Evolutionary conservation across 2,888 invertebrate species (phyloP), one percentile per base, ranked within the genome.

Genomic region (Caenorhabditis sp.): DNA sequence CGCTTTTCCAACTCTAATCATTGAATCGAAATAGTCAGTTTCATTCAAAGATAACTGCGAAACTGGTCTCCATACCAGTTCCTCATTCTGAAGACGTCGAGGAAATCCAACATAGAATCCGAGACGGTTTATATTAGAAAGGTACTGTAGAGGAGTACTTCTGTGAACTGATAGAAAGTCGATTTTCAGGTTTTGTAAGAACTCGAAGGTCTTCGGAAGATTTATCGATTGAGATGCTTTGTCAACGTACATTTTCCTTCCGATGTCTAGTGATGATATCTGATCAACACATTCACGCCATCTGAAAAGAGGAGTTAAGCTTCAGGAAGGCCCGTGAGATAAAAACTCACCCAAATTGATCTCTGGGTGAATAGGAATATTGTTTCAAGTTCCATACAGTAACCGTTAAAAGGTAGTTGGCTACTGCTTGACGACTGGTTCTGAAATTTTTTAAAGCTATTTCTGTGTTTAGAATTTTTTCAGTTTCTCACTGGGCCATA

Each of bases 241-340:
- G 22, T 73, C 74, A 7, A 87, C 82, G 28, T 85, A 86, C 76
- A 86, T 75, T 54, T 85, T 86, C 16, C 73, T 75, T 8, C 76
- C 81, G 14, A 84, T 77, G 22, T 82, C 75, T 4, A 87, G 59
- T 1, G 14, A n/a, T 16, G 85, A 76, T 5, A 86, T 66, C 26
- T 87, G 85, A 16, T 80, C 79, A 14, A 87, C 86, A 68, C 87
- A 87, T 47, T 87, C 87, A 12, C 86, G 61, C 87, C 87, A 87
- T 22, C 86, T 85, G 69, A 51, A 35, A 14, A 8, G 8, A 56
- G 2, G 19, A 51, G n/a, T n/a, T 19, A 19, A n/a, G 5, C 5
- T 47, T 19, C n/a, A n/a, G 6, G 14, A 7, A 19, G 19, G n/a
- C 5, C 5, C 16, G 10, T 47, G 6, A 26, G 41, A 38, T 7